Evolutionary conservation across 92 coral and sea anemone species (phyloP), one percentile per base, ranked within the genome.

Genomic region (Zoanthus sansibaricus): DNA sequence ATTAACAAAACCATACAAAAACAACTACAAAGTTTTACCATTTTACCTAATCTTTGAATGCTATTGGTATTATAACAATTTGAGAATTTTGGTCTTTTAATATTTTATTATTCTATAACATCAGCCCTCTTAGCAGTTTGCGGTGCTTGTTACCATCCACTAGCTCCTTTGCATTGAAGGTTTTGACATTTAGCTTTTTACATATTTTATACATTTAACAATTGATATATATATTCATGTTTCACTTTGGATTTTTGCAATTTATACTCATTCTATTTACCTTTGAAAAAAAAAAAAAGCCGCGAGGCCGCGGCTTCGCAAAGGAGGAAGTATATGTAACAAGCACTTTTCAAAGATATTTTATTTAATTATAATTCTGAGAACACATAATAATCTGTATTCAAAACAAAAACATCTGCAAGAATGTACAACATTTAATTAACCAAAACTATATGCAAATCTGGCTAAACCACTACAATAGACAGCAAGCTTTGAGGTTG

Each of bases 251-350:
- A 56, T 15, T 56, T 56, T 56, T 56, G 17, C 64, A 12, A 56
- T 56, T 56, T 56, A 13, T 56, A 8, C 15, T 56, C 13, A 56
- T 8, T 56, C 64, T 18, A 8, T 56, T 56, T 9, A 56, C 11
- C 62, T 55, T 8, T 14, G 11, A 55, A 55, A 55, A 55, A 55
- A 69, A 21, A n/a, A n/a, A n/a, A n/a, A n/a, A n/a, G n/a, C 37
- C 73, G 73, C 42, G 73, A 69, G 73, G 73, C 44, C 73, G 14
- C 73, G 73, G 73, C 6, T 32, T 69, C 73, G 73, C 73, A 69
- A 69, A 69, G 73, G 73, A 21, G 73, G 73, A 14, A 69, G 73
- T 69, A 69, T 69, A 21, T 69, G 73, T n/a, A n/a, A n/a, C n/a
- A n/a, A n/a, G n/a, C n/a, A n/a, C n/a, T n/a, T n/a, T n/a, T n/a